These are phyloP conservation scores for Sander vitreus DNA, from an alignment of 2,113 vertebrate genomes.

Conservation along the genomic window DNA sequence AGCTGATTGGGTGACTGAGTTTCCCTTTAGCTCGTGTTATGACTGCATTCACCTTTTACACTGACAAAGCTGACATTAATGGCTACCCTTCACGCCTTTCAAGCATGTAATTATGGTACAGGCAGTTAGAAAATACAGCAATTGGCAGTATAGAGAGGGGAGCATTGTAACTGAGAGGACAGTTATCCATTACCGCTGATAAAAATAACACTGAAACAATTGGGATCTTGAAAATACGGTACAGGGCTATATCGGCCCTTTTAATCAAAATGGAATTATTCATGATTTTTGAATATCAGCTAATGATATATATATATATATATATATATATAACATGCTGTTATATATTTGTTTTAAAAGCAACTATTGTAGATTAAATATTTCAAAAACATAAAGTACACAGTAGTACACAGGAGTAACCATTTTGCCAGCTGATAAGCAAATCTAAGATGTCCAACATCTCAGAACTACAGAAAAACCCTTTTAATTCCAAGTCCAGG, in stretches of 20 bases:
- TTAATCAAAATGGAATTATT: not conserved
- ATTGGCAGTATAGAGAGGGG: slow-evolving; percentile 23
- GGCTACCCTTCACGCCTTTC: slow-evolving; percentile 50
- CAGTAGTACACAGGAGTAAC: not conserved
- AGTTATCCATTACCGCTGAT: slow-evolving; percentile 18
- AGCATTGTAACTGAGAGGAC: slow-evolving; percentile 10
- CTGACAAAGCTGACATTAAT: slow-evolving; percentile 51
- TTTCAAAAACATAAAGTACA: slow-evolving; percentile 1
- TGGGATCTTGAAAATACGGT: not conserved
- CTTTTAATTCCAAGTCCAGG: not conserved
- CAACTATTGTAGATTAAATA: not conserved
- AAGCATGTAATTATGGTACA: slow-evolving; percentile 56
- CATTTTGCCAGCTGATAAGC: not conserved
- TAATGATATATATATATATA: not conserved
- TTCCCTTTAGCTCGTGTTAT: slow-evolving; percentile 28
- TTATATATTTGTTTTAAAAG: not conserved
- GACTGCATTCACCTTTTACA: slow-evolving; percentile 50
- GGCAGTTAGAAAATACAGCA: slow-evolving; percentile 41
- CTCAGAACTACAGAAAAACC: not conserved
- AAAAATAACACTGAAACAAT: slow-evolving; percentile 27
- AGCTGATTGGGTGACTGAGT: slow-evolving; percentile 46
- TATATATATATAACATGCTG: not conserved
- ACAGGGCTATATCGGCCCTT: not conserved
- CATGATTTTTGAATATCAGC: not conserved
- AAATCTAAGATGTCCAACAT: not conserved